A percentile compares a stretch with the other conserved stretches of the same genome.
These are phyloP conservation scores for Eupithecia exiguata DNA, from an alignment of 2,888 invertebrate species.

Conservation along the genomic window DNA sequence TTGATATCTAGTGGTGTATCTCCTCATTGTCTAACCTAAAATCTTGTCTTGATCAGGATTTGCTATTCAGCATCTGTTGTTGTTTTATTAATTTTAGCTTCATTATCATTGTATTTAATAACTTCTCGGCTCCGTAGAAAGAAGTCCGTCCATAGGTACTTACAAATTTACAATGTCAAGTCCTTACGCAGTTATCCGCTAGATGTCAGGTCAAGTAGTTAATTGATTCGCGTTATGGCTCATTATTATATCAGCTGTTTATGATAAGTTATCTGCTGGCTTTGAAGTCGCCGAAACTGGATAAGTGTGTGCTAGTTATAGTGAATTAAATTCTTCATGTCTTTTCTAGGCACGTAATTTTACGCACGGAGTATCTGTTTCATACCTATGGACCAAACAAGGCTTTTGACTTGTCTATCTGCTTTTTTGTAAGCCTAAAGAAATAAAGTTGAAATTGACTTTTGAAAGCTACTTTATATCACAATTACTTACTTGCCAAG, in stretches of 20 bases:
- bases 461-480: neutral
- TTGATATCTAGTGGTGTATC: neutral
- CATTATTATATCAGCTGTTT: conserved; percentile 53
- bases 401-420: too few relatives aligned
- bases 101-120: neutral
- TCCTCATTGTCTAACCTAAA: neutral
- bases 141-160: neutral
- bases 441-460: too few relatives aligned
- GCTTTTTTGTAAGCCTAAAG: too few relatives aligned
- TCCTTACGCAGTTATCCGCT: conserved; percentile 33
- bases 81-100: neutral
- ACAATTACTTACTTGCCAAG: neutral
- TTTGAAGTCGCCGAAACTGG: conserved; percentile 54
- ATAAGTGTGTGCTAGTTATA: conserved; percentile 10
- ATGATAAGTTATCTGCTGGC: conserved; percentile 54
- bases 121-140: neutral
- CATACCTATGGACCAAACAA: neutral
- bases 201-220: conserved; percentile 60
- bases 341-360: neutral
- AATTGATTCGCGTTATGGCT: conserved; percentile 69
- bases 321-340: neutral
- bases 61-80: neutral
- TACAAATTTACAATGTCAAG: conserved; percentile 5
- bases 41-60: neutral
- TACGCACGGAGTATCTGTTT: neutral